phyloP scores from a whole-genome alignment of 2,888 invertebrate genomes.

The Noctuana brunneofusca region DNA sequence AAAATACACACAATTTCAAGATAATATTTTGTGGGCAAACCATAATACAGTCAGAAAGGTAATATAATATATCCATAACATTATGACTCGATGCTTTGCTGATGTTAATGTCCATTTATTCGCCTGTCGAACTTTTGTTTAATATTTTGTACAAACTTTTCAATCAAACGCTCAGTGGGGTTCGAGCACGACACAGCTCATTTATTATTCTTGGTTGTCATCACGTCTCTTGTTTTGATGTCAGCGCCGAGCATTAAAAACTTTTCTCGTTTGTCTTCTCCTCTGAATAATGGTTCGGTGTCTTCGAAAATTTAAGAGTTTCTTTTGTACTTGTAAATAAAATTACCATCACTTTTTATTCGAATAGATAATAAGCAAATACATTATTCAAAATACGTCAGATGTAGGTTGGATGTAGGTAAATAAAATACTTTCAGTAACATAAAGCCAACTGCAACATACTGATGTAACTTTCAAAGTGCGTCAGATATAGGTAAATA shows the following conservation, averaged over 20 bases:
- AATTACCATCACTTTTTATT: neutral
- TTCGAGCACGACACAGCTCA: slow-evolving; percentile 30
- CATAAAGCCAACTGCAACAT: slow-evolving; percentile 2
- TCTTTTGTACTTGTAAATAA: neutral
- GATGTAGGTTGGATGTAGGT: too few species aligned
- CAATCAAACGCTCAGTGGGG: slow-evolving; percentile 10
- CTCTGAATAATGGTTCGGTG: neutral
- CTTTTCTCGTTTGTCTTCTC: slow-evolving; percentile 21
- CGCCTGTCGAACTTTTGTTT: neutral
- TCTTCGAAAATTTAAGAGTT: neutral
- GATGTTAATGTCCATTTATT: slow-evolving; percentile 24
- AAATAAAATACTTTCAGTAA: neutral
- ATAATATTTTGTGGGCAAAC: too few species aligned
- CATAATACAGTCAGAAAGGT: too few species aligned
- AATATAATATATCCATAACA: too few species aligned
- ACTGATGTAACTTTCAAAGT: slow-evolving; percentile 18
- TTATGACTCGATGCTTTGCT: slow-evolving; percentile 44
- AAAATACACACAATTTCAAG: too few species aligned
- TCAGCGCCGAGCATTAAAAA: slow-evolving; percentile 15
- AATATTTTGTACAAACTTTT: slow-evolving; percentile 23
- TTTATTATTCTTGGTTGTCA: slow-evolving; percentile 43
- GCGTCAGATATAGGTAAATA: neutral
- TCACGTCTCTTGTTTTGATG: slow-evolving; percentile 21
- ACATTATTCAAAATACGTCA: neutral
- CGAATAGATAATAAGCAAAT: neutral